Evolutionary conservation across 2,888 invertebrate species (phyloP).

Genomic region (Stomorhina lunata): DNA sequence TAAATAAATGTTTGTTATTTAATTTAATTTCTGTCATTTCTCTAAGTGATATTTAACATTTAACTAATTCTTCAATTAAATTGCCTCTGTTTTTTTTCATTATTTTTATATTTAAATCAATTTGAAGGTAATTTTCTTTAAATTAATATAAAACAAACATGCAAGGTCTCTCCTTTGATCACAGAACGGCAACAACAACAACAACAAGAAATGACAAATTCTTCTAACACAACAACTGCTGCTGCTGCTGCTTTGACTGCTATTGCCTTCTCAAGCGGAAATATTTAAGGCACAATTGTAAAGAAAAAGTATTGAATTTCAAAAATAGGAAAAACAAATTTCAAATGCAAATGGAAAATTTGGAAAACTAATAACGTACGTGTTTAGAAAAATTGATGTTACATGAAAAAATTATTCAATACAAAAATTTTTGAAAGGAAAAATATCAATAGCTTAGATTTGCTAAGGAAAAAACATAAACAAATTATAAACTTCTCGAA

Average conservation of each 20-base stretch:
- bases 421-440: no score
- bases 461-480: background rate
- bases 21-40: background rate
- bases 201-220: background rate
- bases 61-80: background rate
- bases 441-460: no score
- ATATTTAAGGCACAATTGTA: background rate
- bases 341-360: background rate
- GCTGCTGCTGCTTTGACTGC: no score
- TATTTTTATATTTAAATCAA: constrained; percentile 28
- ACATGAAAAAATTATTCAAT: no score
- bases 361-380: no score
- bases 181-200: background rate
- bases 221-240: background rate
- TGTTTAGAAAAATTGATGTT: no score
- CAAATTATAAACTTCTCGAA: background rate
- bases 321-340: no score
- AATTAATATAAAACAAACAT: constrained; percentile 42
- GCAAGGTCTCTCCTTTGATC: background rate
- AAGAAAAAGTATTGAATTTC: background rate
- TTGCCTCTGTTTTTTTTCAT: background rate
- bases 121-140: constrained; percentile 46
- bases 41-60: background rate
- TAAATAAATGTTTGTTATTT: background rate
- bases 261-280: background rate